Base-by-base conservation (phyloP, 2,888 invertebrate genomes). In the Gymnocheta viridis region DNA sequence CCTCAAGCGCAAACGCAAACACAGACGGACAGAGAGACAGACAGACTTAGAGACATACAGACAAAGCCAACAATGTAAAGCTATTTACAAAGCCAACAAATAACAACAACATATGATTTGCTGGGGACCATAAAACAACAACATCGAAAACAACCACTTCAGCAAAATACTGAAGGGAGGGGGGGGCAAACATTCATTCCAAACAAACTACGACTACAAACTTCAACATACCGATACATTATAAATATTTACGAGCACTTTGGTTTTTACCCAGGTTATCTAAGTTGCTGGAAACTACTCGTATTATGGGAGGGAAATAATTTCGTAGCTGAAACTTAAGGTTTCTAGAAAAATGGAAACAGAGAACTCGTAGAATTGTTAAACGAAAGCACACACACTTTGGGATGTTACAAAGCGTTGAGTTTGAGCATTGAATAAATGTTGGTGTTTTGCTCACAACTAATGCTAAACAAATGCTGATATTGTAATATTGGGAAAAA, bases 21-120 rank as follows among this genome's bases (percentile, higher is more conserved):
- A 14, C 44, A 73, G 14, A 19, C 29, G 22, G 27, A 66, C 54
- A 54, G 4, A 41, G 4, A 67, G 9, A 14, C 44, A 22, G 27
- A 62, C 29, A 6, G 32, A 35, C 32, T n/a, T n/a, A n/a, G n/a
- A 12, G 47, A 29, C 62, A 14, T 24, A 54, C 44, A 24, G 17
- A 51, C 17, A 69, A 29, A 70, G 27, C 54, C 32, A 38, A 73
- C 60, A 74, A 44, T 60, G 56, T 77, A 66, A 19, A 73, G 67
- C 51, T 62, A 58, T 73, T 78, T 72, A 51, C 29, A 32, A 77
- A 49, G 38, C 22, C 47, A 58, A 66, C 51, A 24, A 27, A 24
- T 51, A 62, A 69, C 54, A 66, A 51, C 38, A 74, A 51, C 74
- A 70, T 66, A 72, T 82, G 29, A 38, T 77, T 77, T 64, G 64